phyloP scores from a whole-genome alignment of 1,140 invertebrate genomes.

The Platyura marginata region DNA sequence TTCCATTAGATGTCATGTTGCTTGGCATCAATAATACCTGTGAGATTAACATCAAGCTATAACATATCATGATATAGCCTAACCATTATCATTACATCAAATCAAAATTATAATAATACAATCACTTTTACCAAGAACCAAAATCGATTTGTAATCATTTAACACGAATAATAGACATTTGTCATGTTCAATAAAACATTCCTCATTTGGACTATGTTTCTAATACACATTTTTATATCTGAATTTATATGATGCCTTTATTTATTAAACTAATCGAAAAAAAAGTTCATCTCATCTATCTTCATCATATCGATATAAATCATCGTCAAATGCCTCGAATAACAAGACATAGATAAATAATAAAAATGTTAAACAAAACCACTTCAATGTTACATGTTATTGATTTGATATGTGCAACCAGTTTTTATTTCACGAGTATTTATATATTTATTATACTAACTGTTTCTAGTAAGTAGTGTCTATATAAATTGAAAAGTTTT shows the following conservation, averaged over 20 bases:
- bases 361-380: background rate
- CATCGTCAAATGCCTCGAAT: background rate
- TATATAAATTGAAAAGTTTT: background rate
- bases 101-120: background rate
- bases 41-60: too few relatives aligned
- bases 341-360: background rate
- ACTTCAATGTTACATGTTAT: slow-evolving; percentile 5
- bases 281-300: background rate
- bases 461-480: background rate
- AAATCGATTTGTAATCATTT: background rate
- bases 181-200: background rate
- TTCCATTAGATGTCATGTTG: too few relatives aligned
- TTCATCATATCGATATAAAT: background rate
- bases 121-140: background rate
- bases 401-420: slow-evolving; percentile 3
- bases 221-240: background rate
- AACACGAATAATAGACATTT: background rate
- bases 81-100: background rate
- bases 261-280: background rate
- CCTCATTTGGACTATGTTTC: background rate
- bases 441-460: background rate
- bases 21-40: too few relatives aligned
- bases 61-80: too few relatives aligned
- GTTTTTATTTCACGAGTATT: too few relatives aligned
- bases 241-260: background rate